Evolutionary conservation across 2,888 invertebrate genomes (phyloP), one percentile per base, ranked within the genome.

Genomic region (Harmothoe impar): DNA sequence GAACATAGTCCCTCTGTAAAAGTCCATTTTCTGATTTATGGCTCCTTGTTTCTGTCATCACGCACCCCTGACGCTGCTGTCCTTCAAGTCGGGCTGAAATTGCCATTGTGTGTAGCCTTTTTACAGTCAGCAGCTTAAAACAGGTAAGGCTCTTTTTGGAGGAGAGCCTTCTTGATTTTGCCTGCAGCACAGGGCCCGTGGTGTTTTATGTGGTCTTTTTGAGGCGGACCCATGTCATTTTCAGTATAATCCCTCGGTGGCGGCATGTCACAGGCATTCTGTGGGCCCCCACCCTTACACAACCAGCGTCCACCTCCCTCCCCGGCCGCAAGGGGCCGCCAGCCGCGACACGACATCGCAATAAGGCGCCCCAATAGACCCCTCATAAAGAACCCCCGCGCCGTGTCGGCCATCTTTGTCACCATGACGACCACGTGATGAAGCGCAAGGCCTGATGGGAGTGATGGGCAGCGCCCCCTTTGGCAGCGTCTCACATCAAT

Each of bases 361-460:
- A 86, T 86, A 86, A 86, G n/a, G n/a, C 12, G 56, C 29, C 86
- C 56, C 86, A 54, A 86, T 86, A 43, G 86, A 86, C 54, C 86
- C 54, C 52, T 54, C 86, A 86, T 86, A 86, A 54, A 86, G 54
- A 86, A 86, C 86, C 86, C 33, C 56, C 52, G 33, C 52, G 33
- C 52, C 25, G 86, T 86, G 56, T 51, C 54, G 29, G 52, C 86
- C 86, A 86, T 86, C 86, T 86, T 86, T 86, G 86, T 86, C 86
- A 86, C 86, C 86, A 86, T 86, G 86, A 86, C 86, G 86, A 86
- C 86, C 86, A 52, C 86, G 33, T 86, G 86, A 86, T 86, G 54
- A 54, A 54, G n/a, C 33, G 81, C 43, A 43, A 23, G 81, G 81
- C 35, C 81, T 43, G 81, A 35, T 25, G 81, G 81, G 81, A 81